Base-by-base conservation (phyloP, 2,113 vertebrate species). In the Cyprinodon variegatus region DNA sequence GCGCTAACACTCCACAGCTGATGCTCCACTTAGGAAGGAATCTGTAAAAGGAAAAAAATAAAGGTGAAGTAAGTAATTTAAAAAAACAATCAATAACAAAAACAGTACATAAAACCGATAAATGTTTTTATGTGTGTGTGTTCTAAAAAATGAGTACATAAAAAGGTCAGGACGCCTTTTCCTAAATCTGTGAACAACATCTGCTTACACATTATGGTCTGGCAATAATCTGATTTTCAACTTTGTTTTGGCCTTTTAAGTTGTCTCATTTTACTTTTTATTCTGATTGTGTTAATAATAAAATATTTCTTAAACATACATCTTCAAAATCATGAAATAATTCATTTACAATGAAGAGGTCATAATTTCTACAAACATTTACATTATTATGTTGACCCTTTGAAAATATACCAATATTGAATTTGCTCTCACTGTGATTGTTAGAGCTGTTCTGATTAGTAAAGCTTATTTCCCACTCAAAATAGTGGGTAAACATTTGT, bases 161-260 rank as follows among this genome's bases (percentile, higher is more conserved):
- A 77, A 82, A 82, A 84, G 59, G 62, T 12, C 68, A 60, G 73
- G 53, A 77, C 74, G 77, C 83, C 86, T 88, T 90, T 83, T 88
- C 87, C 83, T 77, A 64, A 72, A 92, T 38, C 81, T 87, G 89
- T 85, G 78, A 84, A 84, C 74, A 69, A 64, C 61, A 89, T 86
- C 67, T 45, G 63, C 84, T 83, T 50, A 70, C 68, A 81, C 53
- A 20, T 81, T 79, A 73, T 66, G 63, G 64, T 57, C 37, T 40
- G 76, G 73, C 41, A 2, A 60, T 45, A 29, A 70, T 74, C 61
- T 78, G 11, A 43, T 76, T 66, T 74, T 11, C 11, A 11, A 17
- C 11, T n/a, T 79, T 14, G 11, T 61, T 6, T 3, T 6, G 0
- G 37, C 7, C 11, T 63, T 14, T 57, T 9, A 20, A 5, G 14